A percentile compares a stretch with the other conserved stretches of the same genome.
Conservation (phyloP, 2,888 invertebrate genomes). For the Cenopis cana region DNA sequence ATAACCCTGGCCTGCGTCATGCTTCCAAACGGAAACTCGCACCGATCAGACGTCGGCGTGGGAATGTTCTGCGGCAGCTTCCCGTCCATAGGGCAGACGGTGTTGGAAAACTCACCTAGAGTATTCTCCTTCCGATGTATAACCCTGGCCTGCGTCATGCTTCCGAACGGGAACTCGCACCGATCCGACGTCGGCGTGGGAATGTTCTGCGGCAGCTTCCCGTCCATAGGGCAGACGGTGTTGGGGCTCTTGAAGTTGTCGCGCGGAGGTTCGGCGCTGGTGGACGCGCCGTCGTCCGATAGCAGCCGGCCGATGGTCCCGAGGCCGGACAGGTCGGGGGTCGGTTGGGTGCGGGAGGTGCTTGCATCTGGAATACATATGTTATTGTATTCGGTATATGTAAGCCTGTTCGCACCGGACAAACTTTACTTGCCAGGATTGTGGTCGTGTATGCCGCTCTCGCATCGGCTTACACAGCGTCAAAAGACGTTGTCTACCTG, state of each 20-base stretch:
- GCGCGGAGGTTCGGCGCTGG: constrained; percentile 68
- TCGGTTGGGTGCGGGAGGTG: constrained; percentile 68
- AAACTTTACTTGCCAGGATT: no score
- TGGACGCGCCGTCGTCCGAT: constrained; percentile 59
- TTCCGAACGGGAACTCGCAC: constrained; percentile 93
- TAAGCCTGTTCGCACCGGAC: no score
- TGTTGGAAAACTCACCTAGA: no score
- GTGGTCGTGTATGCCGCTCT: no score
- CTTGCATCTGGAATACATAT: constrained; percentile 62
- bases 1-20: constrained; percentile 96
- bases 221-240: constrained; percentile 94
- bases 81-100: constrained; percentile 93
- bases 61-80: constrained; percentile 86
- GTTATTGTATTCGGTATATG: not conserved
- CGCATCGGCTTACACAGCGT: no score
- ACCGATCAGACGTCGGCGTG: constrained; percentile 83
- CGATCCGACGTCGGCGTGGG: constrained; percentile 84
- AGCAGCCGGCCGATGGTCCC: constrained; percentile 74
- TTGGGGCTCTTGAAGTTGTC: constrained; percentile 91
- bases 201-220: constrained; percentile 86
- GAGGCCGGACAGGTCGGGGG: constrained; percentile 70
- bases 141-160: constrained; percentile 95
- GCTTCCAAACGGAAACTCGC: constrained; percentile 94
- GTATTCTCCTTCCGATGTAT: constrained; percentile 89
- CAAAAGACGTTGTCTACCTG: no score